Evolutionary conservation across 2,888 invertebrate species (phyloP).

Genomic region (Apotomis turbidana): DNA sequence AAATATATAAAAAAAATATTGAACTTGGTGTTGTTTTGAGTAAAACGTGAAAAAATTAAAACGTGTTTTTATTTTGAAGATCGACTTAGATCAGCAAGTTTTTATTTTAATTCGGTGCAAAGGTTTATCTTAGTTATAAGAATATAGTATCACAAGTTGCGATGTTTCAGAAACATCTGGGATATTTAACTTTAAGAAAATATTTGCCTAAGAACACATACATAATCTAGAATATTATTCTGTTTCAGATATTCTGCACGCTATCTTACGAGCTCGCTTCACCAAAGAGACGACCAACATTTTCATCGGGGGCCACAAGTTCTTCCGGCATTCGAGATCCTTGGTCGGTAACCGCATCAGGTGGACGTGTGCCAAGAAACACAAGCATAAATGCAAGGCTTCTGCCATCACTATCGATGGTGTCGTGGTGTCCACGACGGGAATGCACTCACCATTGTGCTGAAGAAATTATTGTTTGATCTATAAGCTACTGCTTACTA

Average conservation of each 20-base stretch:
- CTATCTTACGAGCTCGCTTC: slow-evolving; percentile 64
- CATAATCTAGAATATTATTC: neutral
- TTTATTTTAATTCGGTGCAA: too few species aligned
- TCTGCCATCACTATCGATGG: slow-evolving; percentile 74
- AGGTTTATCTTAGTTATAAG: too few species aligned
- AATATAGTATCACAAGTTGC: too few species aligned
- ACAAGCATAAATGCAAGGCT: slow-evolving; percentile 73
- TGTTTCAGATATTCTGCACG: slow-evolving; percentile 63
- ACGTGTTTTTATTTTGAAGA: too few species aligned
- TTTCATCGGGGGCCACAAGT: slow-evolving; percentile 71
- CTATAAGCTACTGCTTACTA: neutral
- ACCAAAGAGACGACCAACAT: slow-evolving; percentile 68
- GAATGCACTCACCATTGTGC: slow-evolving; percentile 64
- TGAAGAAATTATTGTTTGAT: slow-evolving; percentile 9
- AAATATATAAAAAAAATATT: too few species aligned
- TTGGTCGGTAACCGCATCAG: slow-evolving; percentile 71
- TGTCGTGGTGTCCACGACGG: slow-evolving; percentile 67
- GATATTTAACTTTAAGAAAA: neutral
- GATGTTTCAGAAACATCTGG: neutral
- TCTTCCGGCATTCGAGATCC: slow-evolving; percentile 73
- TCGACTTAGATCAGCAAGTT: too few species aligned
- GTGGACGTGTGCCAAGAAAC: slow-evolving; percentile 77
- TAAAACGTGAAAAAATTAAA: too few species aligned
- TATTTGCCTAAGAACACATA: neutral
- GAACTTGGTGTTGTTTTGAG: too few species aligned